Percentiles rank a stretch among this genome's conserved stretches.
Evolutionary conservation across 2,797 vertebrate genomes (phyloP).

Genomic region (Lepilemur ruficaudatus): DNA sequence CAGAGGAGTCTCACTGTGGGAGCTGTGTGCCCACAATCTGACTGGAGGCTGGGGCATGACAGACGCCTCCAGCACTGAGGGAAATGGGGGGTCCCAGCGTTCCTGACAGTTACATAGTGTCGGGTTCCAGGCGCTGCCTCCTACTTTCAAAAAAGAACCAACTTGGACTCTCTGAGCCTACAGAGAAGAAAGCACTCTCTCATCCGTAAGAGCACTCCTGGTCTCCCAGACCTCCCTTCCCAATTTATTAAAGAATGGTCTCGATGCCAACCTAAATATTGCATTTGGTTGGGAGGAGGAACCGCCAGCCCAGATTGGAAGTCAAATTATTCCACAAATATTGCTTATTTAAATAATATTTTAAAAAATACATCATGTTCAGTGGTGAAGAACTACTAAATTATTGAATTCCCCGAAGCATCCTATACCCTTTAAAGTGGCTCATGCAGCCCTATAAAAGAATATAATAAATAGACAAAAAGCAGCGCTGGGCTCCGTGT

Average conservation of each 20-base stretch:
- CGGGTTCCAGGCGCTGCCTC: not conserved
- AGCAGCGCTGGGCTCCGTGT: not conserved
- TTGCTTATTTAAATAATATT: constrained; percentile 74
- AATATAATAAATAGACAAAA: not conserved
- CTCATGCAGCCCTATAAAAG: constrained; percentile 56
- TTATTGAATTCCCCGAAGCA: constrained; percentile 11
- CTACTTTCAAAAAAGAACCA: not conserved
- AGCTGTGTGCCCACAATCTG: not conserved
- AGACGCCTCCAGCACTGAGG: not conserved
- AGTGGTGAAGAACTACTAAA: constrained; percentile 49
- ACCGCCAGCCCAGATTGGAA: constrained; percentile 36
- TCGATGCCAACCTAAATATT: constrained; percentile 55
- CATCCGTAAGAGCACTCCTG: not conserved
- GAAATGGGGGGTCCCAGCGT: not conserved
- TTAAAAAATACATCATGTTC: constrained; percentile 64
- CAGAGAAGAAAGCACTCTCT: not conserved
- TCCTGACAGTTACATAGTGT: rapidly evolving
- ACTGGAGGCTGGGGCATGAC: not conserved
- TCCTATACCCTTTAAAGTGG: constrained; percentile 53
- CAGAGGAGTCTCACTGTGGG: not conserved
- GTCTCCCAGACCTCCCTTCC: constrained; percentile 33
- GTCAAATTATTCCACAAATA: constrained; percentile 72
- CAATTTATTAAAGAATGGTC: not conserved
- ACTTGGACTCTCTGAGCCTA: not conserved
- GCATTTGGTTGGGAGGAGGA: constrained; percentile 53